A percentile compares a stretch with the other conserved stretches of the same genome.
Evolutionary conservation across 2,888 invertebrate genomes (phyloP).

Genomic region (Drosophila emarginata): DNA sequence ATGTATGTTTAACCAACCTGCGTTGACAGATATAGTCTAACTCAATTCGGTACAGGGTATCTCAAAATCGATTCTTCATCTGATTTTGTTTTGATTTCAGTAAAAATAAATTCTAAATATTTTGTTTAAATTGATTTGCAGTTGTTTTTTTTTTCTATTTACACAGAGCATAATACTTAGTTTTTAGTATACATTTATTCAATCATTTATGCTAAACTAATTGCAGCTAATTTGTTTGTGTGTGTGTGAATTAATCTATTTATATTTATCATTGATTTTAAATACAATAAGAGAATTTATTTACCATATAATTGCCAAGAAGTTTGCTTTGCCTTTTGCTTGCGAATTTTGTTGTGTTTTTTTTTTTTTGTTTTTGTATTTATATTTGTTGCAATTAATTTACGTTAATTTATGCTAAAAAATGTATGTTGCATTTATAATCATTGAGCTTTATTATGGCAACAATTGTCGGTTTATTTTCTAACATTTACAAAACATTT

Average conservation of each 20-base stretch:
- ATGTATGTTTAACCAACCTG: conserved; percentile 8
- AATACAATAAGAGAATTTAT: conserved; percentile 36
- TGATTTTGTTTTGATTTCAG: conserved; percentile 19
- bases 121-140: conserved; percentile 31
- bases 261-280: conserved; percentile 32
- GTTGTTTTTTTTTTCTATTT: conserved; percentile 29
- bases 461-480: not conserved
- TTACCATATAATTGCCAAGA: conserved; percentile 66
- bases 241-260: conserved; percentile 20
- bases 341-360: conserved; percentile 42
- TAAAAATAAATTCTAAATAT: conserved; percentile 14
- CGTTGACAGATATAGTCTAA: not conserved
- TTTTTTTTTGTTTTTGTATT: too few species aligned
- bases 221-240: conserved; percentile 53
- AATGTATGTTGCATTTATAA: conserved; percentile 8
- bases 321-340: conserved; percentile 34
- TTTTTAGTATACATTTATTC: conserved; percentile 39
- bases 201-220: conserved; percentile 43
- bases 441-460: conserved; percentile 4
- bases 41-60: conserved; percentile 16
- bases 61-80: conserved; percentile 4
- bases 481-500: conserved; percentile 4
- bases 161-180: conserved; percentile 25
- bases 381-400: conserved; percentile 38
- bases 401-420: conserved; percentile 31